Evolutionary conservation across 2,113 vertebrate genomes (phyloP), one percentile per base, ranked within the genome.

Genomic region (Sander vitreus): DNA sequence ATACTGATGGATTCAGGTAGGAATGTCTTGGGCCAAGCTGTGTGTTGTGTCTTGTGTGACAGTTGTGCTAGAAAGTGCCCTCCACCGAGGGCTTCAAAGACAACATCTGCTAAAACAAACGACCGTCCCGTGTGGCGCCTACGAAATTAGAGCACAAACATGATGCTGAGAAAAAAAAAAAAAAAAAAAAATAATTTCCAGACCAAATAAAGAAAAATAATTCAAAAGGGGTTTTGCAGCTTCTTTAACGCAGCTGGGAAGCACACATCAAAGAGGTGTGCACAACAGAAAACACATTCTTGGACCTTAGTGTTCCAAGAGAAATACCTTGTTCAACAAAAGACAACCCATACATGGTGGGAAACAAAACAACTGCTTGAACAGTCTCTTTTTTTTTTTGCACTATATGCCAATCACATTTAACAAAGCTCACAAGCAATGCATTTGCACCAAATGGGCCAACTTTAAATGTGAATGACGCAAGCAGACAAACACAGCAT

Each of bases 21-120:
- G 78, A 69, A 78, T 77, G 85, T 91, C 73, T 81, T 57, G 77
- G 76, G 85, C 85, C 83, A 73, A 76, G 83, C 85, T 78, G 85
- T 84, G 87, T 59, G 80, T 67, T 63, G 83, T 83, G 84, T 80
- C 74, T 77, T 45, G 71, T 66, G 89, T 91, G 90, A 93, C 91
- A 93, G 90, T 86, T 83, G 88, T 80, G 80, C 73, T 64, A 85
- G 70, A 84, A 88, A 86, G 88, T 90, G 87, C 87, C 89, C 85
- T 90, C 87, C 87, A 53, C 85, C 4, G 83, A 93, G 87, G 81
- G 85, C 91, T 93, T 93, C 89, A 92, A 93, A 93, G 88, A 93
- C 79, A 55, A 90, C 93, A 94, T 92, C 93, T 94, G 93, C 76
- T 92, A 84, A 93, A 92, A 90, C 90, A 91, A 94, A 89, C 81